Percentiles rank a stretch among this genome's conserved stretches.
Evolutionary conservation across 2,797 vertebrate species (phyloP).

Genomic region (Vultur gryphus): DNA sequence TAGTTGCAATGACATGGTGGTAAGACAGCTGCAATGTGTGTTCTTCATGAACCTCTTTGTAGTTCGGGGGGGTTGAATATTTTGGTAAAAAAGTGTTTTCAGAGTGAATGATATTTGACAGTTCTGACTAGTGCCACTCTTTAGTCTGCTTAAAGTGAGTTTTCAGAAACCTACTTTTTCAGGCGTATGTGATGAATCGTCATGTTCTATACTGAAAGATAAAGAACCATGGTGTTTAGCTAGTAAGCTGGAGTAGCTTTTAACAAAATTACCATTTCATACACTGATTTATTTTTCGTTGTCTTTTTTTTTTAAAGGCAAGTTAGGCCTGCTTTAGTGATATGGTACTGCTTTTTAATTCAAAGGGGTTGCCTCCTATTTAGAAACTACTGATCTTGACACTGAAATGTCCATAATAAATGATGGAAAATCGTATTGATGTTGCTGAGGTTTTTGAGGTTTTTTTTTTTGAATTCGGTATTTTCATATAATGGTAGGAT

Average conservation of each 20-base stretch:
- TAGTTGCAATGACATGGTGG: constrained; percentile 80
- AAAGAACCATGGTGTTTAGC: neutral
- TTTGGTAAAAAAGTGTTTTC: neutral
- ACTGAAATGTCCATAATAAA: neutral
- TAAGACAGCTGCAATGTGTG: constrained; percentile 54
- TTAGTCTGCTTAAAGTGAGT: neutral
- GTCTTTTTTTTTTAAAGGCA: neutral
- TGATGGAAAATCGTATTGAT: neutral
- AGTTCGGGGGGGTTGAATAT: neutral
- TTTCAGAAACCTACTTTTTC: neutral
- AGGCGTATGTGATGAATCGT: neutral
- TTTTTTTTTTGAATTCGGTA: neutral
- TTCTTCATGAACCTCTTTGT: neutral
- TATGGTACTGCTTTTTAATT: neutral
- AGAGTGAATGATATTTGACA: neutral
- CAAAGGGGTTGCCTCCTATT: neutral
- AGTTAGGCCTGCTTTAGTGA: neutral
- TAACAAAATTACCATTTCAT: neutral
- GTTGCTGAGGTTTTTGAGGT: neutral
- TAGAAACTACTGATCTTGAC: neutral
- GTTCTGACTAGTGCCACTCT: neutral
- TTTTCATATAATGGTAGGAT: neutral
- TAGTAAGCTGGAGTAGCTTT: neutral
- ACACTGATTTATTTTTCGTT: neutral
- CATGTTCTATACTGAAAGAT: neutral